Conservation (phyloP, 64 coral and sea anemone species). For the Astreopora myriophthalma region DNA sequence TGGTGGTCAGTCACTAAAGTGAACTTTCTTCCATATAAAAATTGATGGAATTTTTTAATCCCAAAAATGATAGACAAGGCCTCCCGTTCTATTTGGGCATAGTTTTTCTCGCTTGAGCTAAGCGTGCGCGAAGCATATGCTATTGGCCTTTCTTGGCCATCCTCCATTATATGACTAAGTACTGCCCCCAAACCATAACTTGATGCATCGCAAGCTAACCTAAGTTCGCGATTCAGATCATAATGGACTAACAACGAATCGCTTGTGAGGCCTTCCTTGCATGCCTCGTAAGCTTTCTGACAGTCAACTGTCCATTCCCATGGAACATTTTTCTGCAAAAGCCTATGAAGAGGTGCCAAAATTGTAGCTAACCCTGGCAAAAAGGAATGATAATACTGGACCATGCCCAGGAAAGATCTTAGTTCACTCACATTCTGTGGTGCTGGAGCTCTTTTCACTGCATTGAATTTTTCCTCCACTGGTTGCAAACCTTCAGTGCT, state of each 20-base stretch:
- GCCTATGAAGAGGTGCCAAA: slow-evolving; percentile 46
- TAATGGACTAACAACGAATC: slow-evolving; percentile 58
- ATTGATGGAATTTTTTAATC: slow-evolving; percentile 72
- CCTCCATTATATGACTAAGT: slow-evolving; percentile 63
- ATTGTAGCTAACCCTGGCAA: slow-evolving; percentile 56
- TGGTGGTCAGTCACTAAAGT: slow-evolving; percentile 57
- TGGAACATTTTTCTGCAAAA: slow-evolving; percentile 43
- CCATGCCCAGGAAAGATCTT: slow-evolving; percentile 62
- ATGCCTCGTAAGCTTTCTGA: slow-evolving; percentile 58
- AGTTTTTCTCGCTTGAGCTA: slow-evolving; percentile 48
- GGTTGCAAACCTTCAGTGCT: slow-evolving; percentile 26
- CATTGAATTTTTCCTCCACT: slow-evolving; percentile 25
- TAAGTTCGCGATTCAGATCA: slow-evolving; percentile 56
- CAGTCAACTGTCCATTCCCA: slow-evolving; percentile 49
- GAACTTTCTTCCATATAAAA: slow-evolving; percentile 63
- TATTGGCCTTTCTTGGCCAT: slow-evolving; percentile 68
- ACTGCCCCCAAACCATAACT: slow-evolving; percentile 58
- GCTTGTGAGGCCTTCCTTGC: slow-evolving; percentile 62
- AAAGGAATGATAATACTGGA: slow-evolving; percentile 72
- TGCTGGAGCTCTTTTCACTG: neutral
- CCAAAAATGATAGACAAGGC: slow-evolving; percentile 59
- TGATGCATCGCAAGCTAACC: slow-evolving; percentile 65
- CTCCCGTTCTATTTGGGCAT: slow-evolving; percentile 65
- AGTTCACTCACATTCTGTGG: slow-evolving; percentile 58
- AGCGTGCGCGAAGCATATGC: slow-evolving; percentile 57